Percentiles rank a stretch among this genome's conserved stretches.
These are phyloP conservation scores for Octopus sinensis DNA, from an alignment of 1,140 invertebrate genomes.

Conservation along the genomic window DNA sequence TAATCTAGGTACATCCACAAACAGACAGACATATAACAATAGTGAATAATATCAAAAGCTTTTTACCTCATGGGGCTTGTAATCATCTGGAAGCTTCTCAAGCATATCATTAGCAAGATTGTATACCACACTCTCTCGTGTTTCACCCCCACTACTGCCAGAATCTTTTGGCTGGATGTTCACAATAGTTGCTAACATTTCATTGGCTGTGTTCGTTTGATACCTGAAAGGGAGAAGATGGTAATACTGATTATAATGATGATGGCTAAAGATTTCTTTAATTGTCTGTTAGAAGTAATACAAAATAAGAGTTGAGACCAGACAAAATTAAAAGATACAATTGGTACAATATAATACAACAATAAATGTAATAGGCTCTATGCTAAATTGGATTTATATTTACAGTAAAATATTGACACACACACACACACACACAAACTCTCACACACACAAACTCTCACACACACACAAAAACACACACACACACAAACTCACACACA, in stretches of 20 bases:
- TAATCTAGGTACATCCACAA: too few relatives aligned
- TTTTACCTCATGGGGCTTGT: constrained; percentile 82
- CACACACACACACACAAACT: not conserved
- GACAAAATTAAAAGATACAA: too few relatives aligned
- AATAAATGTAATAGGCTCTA: too few relatives aligned
- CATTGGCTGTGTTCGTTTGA: constrained; percentile 60
- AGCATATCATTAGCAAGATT: constrained; percentile 92
- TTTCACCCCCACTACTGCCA: constrained; percentile 74
- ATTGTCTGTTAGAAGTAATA: too few relatives aligned
- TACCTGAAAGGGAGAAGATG: constrained; percentile 36
- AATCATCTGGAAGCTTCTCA: constrained; percentile 83
- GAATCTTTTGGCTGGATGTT: constrained; percentile 91
- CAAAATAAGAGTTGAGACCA: too few relatives aligned
- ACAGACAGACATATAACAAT: too few relatives aligned
- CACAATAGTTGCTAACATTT: constrained; percentile 88
- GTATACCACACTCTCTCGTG: constrained; percentile 86
- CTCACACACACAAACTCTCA: not conserved
- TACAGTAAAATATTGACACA: not conserved
- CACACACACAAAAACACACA: not conserved
- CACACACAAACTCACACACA: not conserved
- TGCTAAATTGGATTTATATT: too few relatives aligned
- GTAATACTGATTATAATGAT: too few relatives aligned
- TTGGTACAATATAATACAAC: too few relatives aligned
- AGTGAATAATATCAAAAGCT: too few relatives aligned
- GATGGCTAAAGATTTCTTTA: too few relatives aligned